Conservation (phyloP, 2,888 invertebrate species). For the Hipparchia sbordonii region DNA sequence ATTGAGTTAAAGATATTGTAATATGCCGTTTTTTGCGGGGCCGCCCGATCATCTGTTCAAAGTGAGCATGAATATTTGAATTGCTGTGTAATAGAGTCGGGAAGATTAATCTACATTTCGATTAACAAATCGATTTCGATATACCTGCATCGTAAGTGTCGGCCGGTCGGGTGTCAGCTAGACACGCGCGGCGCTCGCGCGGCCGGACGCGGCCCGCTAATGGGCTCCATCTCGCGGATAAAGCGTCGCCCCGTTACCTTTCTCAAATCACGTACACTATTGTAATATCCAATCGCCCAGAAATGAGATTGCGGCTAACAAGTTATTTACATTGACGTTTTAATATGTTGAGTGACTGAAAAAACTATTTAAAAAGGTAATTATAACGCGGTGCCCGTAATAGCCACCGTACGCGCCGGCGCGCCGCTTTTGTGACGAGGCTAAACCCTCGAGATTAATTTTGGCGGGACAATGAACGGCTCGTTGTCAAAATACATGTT, state of each 20-base stretch:
- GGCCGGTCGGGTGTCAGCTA: slow-evolving; percentile 41
- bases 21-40: slow-evolving; percentile 35
- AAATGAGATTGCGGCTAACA: slow-evolving; percentile 84
- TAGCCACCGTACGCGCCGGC: slow-evolving; percentile 76
- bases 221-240: slow-evolving; percentile 78
- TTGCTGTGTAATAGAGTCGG: slow-evolving; percentile 35
- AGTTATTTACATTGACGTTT: slow-evolving; percentile 84
- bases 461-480: slow-evolving; percentile 77
- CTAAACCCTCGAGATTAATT: slow-evolving; percentile 80
- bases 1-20: slow-evolving; percentile 40
- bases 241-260: slow-evolving; percentile 82
- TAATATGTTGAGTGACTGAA: slow-evolving; percentile 76
- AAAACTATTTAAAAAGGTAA: slow-evolving; percentile 82
- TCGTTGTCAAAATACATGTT: slow-evolving; percentile 72
- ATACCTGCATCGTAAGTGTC: slow-evolving; percentile 41
- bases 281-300: slow-evolving; percentile 82
- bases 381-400: slow-evolving; percentile 78
- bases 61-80: slow-evolving; percentile 31
- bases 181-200: slow-evolving; percentile 41
- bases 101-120: slow-evolving; percentile 44
- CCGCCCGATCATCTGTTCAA: slow-evolving; percentile 32
- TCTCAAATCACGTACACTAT: slow-evolving; percentile 83
- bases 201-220: slow-evolving; percentile 56
- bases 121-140: slow-evolving; percentile 58
- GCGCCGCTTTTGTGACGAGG: slow-evolving; percentile 75